Base-by-base conservation (phyloP, 2,888 invertebrate genomes). In the Phorcus lineatus region DNA sequence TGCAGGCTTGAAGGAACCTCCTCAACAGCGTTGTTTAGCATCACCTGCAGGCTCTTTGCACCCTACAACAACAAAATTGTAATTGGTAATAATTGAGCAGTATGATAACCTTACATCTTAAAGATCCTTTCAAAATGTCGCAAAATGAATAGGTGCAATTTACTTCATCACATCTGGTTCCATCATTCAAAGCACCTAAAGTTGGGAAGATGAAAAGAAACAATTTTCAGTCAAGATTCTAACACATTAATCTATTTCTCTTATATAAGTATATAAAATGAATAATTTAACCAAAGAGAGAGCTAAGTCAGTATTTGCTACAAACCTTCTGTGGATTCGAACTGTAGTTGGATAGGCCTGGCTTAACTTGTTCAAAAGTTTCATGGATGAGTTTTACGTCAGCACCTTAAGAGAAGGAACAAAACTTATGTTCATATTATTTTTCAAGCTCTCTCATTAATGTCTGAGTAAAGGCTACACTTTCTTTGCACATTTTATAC, bases 311-410 rank as follows among this genome's bases (percentile, higher is more conserved):
- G 55, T 54, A 13, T 19, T 19, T 11, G 0, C 7, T 40, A 87
- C 86, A 89, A 94, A 96, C 96, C 94, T 96, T 95, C 80, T 94
- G 94, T 0, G 98, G 97, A 81, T 96, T 95, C 86, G 97, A 96
- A 0, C 96, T 96, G 92, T 95, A 99, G 0, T 96, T 95, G 4
- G 98, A 98, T 66, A 99, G 94, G 0, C 99, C 99, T 0, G 98
- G 99, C 91, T 97, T 97, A 1, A 87, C 81, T 67, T 87, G 80
- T 62, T 86, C 80, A 85, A 91, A 92, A 13, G 85, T 80, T 77
- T 90, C 91, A 77, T 87, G 85, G 17, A 88, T 82, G 36, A 90
- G 78, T 53, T 84, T 79, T 17, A 89, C 78, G 31, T 78, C 13
- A 78, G 57, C 22, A 19, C 53, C 53, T 53, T 22, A 11, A 52